Conservation (phyloP, 2,113 vertebrate species). For the Tricholaema leucomelas region DNA sequence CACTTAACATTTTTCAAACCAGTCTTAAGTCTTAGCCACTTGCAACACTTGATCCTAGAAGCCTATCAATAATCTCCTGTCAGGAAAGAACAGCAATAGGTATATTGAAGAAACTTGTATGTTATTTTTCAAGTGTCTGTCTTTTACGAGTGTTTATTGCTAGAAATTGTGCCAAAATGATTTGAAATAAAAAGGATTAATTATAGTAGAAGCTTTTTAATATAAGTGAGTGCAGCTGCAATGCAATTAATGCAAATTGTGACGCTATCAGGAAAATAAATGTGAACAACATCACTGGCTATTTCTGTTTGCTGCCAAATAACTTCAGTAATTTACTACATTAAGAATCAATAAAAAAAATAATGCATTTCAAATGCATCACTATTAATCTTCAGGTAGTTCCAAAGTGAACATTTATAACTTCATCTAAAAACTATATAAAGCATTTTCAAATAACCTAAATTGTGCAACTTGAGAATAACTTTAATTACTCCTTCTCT, state of each 20-base stretch:
- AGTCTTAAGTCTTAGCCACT: conserved; percentile 77
- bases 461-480: conserved; percentile 57
- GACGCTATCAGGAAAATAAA: conserved; percentile 88
- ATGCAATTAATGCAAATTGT: conserved; percentile 95
- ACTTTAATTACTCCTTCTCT: conserved; percentile 60
- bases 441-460: conserved; percentile 67
- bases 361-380: conserved; percentile 94
- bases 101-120: conserved; percentile 84
- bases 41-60: conserved; percentile 80
- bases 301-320: conserved; percentile 94
- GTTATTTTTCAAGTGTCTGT: conserved; percentile 87
- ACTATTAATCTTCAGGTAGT: conserved; percentile 86
- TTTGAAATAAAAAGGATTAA: conserved; percentile 96
- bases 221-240: conserved; percentile 98
- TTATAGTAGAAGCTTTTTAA: conserved; percentile 96
- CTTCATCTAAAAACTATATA: conserved; percentile 84
- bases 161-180: conserved; percentile 99
- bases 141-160: conserved; percentile 98
- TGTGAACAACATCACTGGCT: conserved; percentile 85
- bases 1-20: conserved; percentile 92
- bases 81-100: conserved; percentile 83
- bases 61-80: conserved; percentile 91
- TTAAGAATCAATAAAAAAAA: conserved; percentile 99
- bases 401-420: conserved; percentile 82
- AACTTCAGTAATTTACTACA: conserved; percentile 98